These are phyloP conservation scores for Troides oblongomaculatus DNA, from an alignment of 2,888 invertebrate genomes.

Conservation along the genomic window DNA sequence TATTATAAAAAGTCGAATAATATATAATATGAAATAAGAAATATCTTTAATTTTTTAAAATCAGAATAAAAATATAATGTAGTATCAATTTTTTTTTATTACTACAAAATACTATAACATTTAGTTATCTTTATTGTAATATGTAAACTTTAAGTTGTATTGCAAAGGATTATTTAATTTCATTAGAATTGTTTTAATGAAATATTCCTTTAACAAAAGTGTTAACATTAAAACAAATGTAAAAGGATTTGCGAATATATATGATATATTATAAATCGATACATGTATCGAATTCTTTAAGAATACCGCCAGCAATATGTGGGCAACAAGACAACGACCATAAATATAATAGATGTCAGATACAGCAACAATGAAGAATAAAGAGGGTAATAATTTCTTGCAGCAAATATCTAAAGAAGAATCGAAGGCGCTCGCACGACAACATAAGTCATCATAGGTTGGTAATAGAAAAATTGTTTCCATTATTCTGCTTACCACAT, in stretches of 20 bases:
- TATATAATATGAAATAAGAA: too few species aligned
- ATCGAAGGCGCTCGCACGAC: constrained; percentile 13
- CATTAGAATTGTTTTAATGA: too few species aligned
- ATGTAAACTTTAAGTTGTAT: too few species aligned
- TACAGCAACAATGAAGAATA: constrained; percentile 17
- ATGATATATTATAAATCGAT: neutral
- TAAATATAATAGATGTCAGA: constrained; percentile 16
- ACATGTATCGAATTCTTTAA: neutral
- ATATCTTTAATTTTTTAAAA: too few species aligned
- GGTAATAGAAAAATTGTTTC: constrained; percentile 11
- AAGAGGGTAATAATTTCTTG: constrained; percentile 18
- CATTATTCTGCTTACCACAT: constrained; percentile 2
- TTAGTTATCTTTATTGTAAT: too few species aligned
- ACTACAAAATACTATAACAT: too few species aligned
- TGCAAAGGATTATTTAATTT: too few species aligned
- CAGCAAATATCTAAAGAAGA: constrained; percentile 21
- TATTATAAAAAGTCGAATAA: too few species aligned
- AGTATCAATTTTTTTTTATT: too few species aligned
- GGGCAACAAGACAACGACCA: neutral
- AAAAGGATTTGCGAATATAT: neutral
- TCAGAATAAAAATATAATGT: too few species aligned
- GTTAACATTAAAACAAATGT: too few species aligned
- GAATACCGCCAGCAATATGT: neutral
- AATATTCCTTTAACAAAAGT: too few species aligned
- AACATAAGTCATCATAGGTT: constrained; percentile 23